phyloP scores from a whole-genome alignment of 2,888 invertebrate genomes.

The Mamestra brassicae region DNA sequence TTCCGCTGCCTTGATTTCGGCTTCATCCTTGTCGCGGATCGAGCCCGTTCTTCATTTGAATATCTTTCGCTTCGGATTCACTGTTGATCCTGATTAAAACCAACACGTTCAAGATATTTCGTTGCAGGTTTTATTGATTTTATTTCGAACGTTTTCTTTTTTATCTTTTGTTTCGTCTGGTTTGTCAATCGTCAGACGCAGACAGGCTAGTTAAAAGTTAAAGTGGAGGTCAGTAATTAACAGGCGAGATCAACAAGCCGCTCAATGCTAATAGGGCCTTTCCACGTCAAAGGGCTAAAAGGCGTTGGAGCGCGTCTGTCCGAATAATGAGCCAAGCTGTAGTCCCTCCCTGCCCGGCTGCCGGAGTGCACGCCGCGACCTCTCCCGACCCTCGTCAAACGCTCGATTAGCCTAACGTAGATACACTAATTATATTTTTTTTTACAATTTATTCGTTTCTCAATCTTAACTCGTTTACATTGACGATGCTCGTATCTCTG shows the following conservation, averaged over 20 bases:
- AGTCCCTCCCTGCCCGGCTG: slow-evolving; percentile 76
- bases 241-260: slow-evolving; percentile 88
- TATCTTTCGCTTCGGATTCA: slow-evolving; percentile 78
- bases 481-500: slow-evolving; percentile 78
- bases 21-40: slow-evolving; percentile 76
- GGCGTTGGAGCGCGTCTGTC: slow-evolving; percentile 89
- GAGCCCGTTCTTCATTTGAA: slow-evolving; percentile 81
- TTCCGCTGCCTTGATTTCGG: slow-evolving; percentile 85
- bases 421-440: slow-evolving; percentile 85
- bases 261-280: slow-evolving; percentile 89
- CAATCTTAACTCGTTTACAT: slow-evolving; percentile 73
- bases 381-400: slow-evolving; percentile 88
- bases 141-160: slow-evolving; percentile 50
- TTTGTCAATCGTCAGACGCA: slow-evolving; percentile 69
- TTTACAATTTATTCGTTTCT: slow-evolving; percentile 76
- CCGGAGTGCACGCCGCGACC: slow-evolving; percentile 80
- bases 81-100: slow-evolving; percentile 82
- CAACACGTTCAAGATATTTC: slow-evolving; percentile 72
- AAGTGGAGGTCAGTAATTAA: slow-evolving; percentile 88
- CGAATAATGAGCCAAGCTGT: slow-evolving; percentile 88
- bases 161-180: slow-evolving; percentile 54
- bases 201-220: slow-evolving; percentile 78
- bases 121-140: slow-evolving; percentile 58
- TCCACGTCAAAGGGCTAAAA: slow-evolving; percentile 89
- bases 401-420: slow-evolving; percentile 88